phyloP scores from a whole-genome alignment of 2,888 invertebrate genomes.

The Ormyrus thymus region DNA sequence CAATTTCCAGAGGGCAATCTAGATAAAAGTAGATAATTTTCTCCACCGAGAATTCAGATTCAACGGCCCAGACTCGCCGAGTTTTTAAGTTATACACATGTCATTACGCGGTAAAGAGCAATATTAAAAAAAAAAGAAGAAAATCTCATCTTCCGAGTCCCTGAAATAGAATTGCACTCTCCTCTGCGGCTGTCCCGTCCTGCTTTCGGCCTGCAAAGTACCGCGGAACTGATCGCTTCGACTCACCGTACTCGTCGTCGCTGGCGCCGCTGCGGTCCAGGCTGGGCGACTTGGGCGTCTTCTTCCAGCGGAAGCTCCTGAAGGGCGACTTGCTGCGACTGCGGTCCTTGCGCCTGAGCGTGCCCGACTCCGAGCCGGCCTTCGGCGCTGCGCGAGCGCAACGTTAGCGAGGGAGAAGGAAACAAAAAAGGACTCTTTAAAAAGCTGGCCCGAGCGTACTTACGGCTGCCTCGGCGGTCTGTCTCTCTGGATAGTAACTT shows the following conservation, averaged over 20 bases:
- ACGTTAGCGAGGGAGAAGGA: conserved; percentile 35
- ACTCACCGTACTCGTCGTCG: conserved; percentile 86
- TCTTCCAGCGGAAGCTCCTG: conserved; percentile 94
- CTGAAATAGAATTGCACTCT: not conserved
- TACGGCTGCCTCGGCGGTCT: too few species aligned
- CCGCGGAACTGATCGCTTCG: conserved; percentile 20
- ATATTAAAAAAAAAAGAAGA: too few species aligned
- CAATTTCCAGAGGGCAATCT: too few species aligned
- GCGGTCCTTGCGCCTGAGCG: conserved; percentile 81
- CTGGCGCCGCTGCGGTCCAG: conserved; percentile 84
- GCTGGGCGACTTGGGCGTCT: conserved; percentile 80
- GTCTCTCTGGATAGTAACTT: too few species aligned
- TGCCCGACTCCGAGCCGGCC: conserved; percentile 72
- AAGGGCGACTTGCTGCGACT: conserved; percentile 96
- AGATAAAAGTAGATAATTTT: too few species aligned
- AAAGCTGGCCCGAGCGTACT: too few species aligned
- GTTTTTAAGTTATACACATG: too few species aligned
- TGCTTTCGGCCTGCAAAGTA: not conserved
- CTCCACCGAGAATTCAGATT: too few species aligned
- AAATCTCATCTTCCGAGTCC: too few species aligned
- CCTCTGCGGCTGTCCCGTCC: not conserved
- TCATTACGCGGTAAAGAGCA: too few species aligned
- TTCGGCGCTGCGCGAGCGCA: conserved; percentile 66
- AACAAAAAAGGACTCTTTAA: conserved; percentile 3
- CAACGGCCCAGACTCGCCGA: too few species aligned